Conservation (phyloP, 2,113 vertebrate species). For the Potamarius usumacintae region DNA sequence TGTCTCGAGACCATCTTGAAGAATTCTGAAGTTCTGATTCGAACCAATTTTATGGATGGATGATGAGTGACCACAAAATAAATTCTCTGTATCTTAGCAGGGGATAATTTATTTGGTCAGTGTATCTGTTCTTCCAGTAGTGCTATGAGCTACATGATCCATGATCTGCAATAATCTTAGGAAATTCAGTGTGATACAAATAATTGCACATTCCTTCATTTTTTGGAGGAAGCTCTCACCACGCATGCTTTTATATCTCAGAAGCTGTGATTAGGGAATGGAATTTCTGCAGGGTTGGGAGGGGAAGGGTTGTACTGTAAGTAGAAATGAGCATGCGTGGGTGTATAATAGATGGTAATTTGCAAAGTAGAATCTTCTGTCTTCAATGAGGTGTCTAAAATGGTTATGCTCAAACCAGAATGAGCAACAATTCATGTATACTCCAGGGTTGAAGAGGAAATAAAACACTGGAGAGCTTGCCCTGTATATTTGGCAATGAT, state of each 20-base stretch:
- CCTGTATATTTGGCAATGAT: not conserved
- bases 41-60: not conserved
- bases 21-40: not conserved
- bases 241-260: not conserved
- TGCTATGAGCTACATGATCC: not conserved
- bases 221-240: not conserved
- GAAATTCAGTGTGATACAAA: not conserved
- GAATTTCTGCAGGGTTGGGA: not conserved
- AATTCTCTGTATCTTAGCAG: not conserved
- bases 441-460: not conserved
- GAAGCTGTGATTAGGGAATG: not conserved
- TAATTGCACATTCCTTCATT: not conserved
- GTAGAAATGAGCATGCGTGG: not conserved
- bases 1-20: not conserved
- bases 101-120: not conserved
- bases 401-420: not conserved
- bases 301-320: not conserved
- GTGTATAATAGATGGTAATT: slow-evolving; percentile 1
- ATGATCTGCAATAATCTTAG: not conserved
- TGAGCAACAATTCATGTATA: not conserved
- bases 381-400: not conserved
- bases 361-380: not conserved
- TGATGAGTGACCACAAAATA: not conserved
- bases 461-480: not conserved
- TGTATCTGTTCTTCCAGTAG: not conserved